phyloP scores from a whole-genome alignment of 2,113 vertebrate species.

The Ciconia boyciana region DNA sequence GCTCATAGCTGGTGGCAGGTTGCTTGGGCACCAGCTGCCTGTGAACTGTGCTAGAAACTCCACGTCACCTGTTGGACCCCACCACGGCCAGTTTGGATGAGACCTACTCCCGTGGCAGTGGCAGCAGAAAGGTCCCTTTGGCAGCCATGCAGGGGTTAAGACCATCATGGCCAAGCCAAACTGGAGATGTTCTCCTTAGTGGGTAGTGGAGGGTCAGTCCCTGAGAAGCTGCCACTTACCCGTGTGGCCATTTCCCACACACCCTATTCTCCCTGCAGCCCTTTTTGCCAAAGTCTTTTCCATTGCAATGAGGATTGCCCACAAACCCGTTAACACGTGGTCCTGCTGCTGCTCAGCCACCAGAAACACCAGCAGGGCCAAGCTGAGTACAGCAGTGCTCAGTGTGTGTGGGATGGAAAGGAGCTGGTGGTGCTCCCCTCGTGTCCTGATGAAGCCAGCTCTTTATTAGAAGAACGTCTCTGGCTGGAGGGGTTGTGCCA shows the following conservation, averaged over 20 bases:
- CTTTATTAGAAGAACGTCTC: background rate
- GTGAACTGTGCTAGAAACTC: background rate
- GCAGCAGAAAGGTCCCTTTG: background rate
- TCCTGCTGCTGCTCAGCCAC: background rate
- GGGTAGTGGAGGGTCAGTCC: background rate
- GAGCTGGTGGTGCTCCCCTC: background rate
- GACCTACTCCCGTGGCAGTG: background rate
- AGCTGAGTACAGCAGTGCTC: background rate
- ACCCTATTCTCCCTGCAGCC: background rate
- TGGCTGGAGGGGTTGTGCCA: background rate
- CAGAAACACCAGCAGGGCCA: background rate
- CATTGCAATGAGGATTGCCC: background rate
- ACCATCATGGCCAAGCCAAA: background rate
- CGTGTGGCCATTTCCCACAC: background rate
- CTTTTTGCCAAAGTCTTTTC: background rate
- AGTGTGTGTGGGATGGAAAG: background rate
- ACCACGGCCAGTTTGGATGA: background rate
- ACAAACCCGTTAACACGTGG: fast-evolving
- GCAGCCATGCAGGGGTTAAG: background rate
- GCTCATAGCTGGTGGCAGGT: background rate
- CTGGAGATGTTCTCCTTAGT: background rate
- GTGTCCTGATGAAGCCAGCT: background rate
- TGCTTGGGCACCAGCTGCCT: background rate
- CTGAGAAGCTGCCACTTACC: background rate
- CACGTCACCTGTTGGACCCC: background rate